Evolutionary conservation across 64 coral and sea anemone genomes (phyloP), one percentile per base, ranked within the genome.

Genomic region (Dendrophyllia cribrosa): DNA sequence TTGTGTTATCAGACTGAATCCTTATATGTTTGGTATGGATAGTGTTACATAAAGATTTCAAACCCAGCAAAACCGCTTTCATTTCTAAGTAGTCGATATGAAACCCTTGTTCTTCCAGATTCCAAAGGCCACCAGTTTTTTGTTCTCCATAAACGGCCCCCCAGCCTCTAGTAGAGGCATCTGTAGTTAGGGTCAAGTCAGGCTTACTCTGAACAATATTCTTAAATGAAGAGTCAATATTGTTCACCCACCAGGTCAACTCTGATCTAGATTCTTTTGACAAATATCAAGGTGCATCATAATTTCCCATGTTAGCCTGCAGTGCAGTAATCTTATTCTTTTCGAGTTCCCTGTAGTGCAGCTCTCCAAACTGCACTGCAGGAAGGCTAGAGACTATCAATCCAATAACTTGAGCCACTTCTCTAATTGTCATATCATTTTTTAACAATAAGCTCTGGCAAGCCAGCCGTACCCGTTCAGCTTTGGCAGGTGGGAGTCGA

Each of bases 121-220:
- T 62, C 70, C 87, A 77, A 22, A 51, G 87, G 69, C n/a, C 87
- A 44, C 72, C 87, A 61, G 19, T 74, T 59, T 65, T 16, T 20
- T 65, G 62, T 65, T 65, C 14, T 20, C 19, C 62, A 77, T 58
- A 66, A 49, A 70, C 64, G 43, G 87, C 58, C n/a, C 87, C 86
- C 72, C 75, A 90, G 67, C 89, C 75, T 19, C 34, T 73, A 72
- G 51, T 82, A 45, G 89, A 84, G 66, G 89, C 67, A 61, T 91
- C 77, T 55, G 77, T 81, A 47, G 77, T 74, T 50, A 91, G 58
- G 22, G 66, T 91, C 34, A 83, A 70, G 51, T 91, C 89, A 82
- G 76, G 62, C 46, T 83, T 80, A 83, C 34, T 19, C 51, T 75
- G 44, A 74, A 77, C 17, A 50, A 91, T 91, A 16, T 50, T 65